Evolutionary conservation across 1,140 invertebrate genomes (phyloP), one percentile per base, ranked within the genome.

Genomic region (Orchestia grillus): DNA sequence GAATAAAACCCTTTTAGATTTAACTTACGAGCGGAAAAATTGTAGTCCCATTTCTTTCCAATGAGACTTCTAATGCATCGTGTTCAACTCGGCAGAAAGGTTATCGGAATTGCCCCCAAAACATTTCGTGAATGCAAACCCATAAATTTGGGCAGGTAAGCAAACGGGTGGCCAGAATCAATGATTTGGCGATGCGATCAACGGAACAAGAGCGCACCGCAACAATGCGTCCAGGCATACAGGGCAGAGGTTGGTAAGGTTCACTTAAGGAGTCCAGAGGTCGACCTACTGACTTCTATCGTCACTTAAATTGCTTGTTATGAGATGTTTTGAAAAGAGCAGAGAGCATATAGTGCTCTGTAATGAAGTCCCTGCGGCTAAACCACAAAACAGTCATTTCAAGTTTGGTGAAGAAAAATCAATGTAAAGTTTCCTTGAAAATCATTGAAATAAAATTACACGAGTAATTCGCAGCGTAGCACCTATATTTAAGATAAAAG

Each of bases 311-410:
- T 19, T 77, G 62, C 28, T 77, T 77, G 62, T 77, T 77, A 77
- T 77, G 62, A 77, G 62, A 77, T 77, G 62, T 77, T 77, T 36
- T 77, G 62, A 77, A 77, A 77, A 77, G 62, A 77, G 62, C 62
- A 77, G 62, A 77, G 62, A 77, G 62, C 62, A 77, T 77, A 77
- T 77, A 3, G 62, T 23, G 62, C 62, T 77, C 62, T 3, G 62
- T 77, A 23, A 23, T 77, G 62, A 77, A 77, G 62, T 77, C 62
- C 62, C 62, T 23, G 62, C 62, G 62, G 62, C 62, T 77, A 77
- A 36, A 23, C 62, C 62, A 15, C 62, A 15, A 77, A 77, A 77
- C 62, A 23, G 1, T 77, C 36, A 77, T 77, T 77, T 77, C 19
- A 77, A 77, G 36, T 8, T 77, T 77, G 28, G 36, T 19, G 62